These are phyloP conservation scores for Alcedo quadribrachys DNA, from an alignment of 2,797 vertebrate genomes.

Conservation along the genomic window DNA sequence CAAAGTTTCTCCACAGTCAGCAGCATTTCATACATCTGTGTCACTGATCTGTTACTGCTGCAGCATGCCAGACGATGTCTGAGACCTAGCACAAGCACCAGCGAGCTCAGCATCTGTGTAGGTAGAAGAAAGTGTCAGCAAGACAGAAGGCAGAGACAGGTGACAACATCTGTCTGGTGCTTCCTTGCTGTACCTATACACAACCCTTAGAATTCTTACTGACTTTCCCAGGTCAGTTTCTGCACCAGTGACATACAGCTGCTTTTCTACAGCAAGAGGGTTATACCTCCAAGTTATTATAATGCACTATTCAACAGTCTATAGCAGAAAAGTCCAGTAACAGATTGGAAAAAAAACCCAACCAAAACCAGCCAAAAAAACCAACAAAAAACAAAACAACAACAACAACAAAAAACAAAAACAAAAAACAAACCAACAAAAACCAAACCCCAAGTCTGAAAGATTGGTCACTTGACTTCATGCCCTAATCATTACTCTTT, in stretches of 20 bases:
- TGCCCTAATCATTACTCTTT: neutral
- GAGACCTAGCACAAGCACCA: neutral
- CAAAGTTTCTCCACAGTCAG: neutral
- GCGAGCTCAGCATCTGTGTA: neutral
- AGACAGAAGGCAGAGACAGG: neutral
- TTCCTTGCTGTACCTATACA: neutral
- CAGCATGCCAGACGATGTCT: neutral
- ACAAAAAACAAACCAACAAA: neutral
- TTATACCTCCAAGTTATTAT: neutral
- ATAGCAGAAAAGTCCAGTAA: neutral
- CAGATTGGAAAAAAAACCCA: neutral
- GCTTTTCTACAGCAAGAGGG: neutral
- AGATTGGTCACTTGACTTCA: neutral
- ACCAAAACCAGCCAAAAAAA: no score
- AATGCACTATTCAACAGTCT: neutral
- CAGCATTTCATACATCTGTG: neutral
- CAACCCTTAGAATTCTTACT: neutral
- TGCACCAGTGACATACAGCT: neutral
- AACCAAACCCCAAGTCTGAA: neutral
- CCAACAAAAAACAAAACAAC: no score
- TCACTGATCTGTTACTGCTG: neutral
- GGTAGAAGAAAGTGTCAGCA: neutral
- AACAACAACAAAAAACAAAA: neutral
- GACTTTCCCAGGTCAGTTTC: rapidly evolving
- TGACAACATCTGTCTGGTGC: neutral